Conservation (phyloP, 2,113 vertebrate species). For the Microtus ochrogaster region DNA sequence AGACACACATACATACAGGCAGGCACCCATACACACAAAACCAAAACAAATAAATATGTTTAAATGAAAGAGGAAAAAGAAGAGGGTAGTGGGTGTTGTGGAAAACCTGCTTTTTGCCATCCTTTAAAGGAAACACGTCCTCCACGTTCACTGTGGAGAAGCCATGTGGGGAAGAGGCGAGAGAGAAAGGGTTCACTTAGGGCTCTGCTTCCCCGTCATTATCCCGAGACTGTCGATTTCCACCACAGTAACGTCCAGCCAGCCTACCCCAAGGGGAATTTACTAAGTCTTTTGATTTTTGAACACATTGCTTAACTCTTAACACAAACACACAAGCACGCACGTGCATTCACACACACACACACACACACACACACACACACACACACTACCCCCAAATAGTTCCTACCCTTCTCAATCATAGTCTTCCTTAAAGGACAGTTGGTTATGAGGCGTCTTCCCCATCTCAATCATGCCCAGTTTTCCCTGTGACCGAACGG, state of each 20-base stretch:
- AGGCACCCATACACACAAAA: background rate
- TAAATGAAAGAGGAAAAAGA: background rate
- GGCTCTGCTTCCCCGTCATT: background rate
- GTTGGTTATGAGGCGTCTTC: background rate
- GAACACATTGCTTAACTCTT: constrained; percentile 2
- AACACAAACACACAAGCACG: background rate
- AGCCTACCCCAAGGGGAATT: background rate
- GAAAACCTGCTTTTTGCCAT: background rate
- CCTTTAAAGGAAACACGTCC: background rate
- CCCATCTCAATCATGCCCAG: background rate
- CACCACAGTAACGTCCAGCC: background rate
- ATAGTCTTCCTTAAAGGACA: background rate
- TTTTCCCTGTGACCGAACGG: background rate
- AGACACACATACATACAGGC: background rate
- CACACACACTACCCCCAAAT: background rate
- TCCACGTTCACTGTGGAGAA: background rate
- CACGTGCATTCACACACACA: background rate
- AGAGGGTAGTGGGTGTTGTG: background rate
- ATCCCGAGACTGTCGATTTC: background rate
- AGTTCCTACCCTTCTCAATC: background rate
- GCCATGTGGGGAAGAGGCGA: background rate
- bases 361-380: too few species aligned
- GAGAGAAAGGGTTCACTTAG: background rate
- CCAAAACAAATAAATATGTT: background rate
- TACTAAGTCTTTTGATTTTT: background rate